phyloP scores from a whole-genome alignment of 2,888 invertebrate species.

The Malthinus seriepunctatus region DNA sequence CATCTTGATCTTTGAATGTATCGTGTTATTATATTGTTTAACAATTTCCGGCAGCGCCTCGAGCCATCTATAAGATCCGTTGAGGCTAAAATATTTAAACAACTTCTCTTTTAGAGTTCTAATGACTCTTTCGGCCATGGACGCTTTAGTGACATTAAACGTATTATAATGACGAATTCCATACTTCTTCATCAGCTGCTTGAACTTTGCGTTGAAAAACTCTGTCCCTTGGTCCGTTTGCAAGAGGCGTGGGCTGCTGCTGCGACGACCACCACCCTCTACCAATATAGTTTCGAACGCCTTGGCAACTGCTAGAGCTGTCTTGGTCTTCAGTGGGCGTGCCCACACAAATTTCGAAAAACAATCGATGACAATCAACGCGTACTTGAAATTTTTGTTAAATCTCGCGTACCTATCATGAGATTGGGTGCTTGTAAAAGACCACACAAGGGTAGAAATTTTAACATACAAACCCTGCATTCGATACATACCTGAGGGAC shows the following conservation, averaged over 20 bases:
- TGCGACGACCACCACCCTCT: conserved; percentile 11
- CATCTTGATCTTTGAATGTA: conserved; percentile 45
- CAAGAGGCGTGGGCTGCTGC: conserved; percentile 35
- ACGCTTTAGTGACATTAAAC: conserved; percentile 30
- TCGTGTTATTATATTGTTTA: conserved; percentile 42
- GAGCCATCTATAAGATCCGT: conserved; percentile 35
- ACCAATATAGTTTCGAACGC: conserved; percentile 32
- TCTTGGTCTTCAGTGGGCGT: conserved; percentile 43
- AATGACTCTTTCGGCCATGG: conserved; percentile 36
- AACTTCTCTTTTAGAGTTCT: conserved; percentile 10
- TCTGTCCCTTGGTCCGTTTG: conserved; percentile 43
- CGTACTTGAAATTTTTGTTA: conserved; percentile 42
- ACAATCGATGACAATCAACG: conserved; percentile 44
- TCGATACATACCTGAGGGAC: too few species aligned
- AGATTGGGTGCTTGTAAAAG: too few species aligned
- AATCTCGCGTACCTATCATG: conserved; percentile 37
- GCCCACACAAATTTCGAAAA: conserved; percentile 49
- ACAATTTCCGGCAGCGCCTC: conserved; percentile 24
- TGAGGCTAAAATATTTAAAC: conserved; percentile 11
- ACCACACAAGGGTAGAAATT: too few species aligned
- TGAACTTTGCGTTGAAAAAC: conserved; percentile 41
- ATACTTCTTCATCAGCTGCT: conserved; percentile 35
- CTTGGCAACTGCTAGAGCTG: conserved; percentile 33
- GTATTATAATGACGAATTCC: conserved; percentile 36
- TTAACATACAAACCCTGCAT: too few species aligned